Percentiles rank a stretch among this genome's conserved stretches.
Evolutionary conservation across 30 jellyfish, hydroid and myxozoan genomes (phyloP).

Genomic region (Turritopsis dohrnii): DNA sequence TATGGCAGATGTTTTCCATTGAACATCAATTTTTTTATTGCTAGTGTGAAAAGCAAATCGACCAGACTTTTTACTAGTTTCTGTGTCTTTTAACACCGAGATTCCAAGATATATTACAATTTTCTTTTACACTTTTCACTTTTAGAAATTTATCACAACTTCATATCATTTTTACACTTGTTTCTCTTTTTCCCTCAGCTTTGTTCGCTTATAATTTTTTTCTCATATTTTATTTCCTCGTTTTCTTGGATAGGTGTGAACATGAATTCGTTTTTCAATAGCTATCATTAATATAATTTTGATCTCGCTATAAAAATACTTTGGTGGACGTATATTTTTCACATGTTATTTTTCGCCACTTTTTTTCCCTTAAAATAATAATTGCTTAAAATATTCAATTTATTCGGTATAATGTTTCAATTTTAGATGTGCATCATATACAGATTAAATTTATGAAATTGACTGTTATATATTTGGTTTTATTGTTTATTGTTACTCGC

Average conservation of each 20-base stretch:
- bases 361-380: no score
- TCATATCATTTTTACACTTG: background rate
- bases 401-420: no score
- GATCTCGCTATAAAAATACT: background rate
- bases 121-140: no score
- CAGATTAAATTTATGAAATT: no score
- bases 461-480: no score
- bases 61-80: background rate
- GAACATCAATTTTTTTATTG: background rate
- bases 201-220: background rate
- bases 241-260: background rate
- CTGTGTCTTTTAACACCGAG: background rate
- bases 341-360: no score
- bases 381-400: no score
- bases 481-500: no score
- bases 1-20: background rate
- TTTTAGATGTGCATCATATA: no score
- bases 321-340: no score
- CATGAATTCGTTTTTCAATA: background rate
- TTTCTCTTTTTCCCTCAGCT: background rate
- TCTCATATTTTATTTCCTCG: no score
- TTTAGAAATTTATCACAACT: no score
- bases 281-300: background rate
- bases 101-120: background rate
- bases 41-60: background rate